Evolutionary conservation across 2,797 vertebrate species (phyloP), one percentile per base, ranked within the genome.

Genomic region (Rallus crepitans): DNA sequence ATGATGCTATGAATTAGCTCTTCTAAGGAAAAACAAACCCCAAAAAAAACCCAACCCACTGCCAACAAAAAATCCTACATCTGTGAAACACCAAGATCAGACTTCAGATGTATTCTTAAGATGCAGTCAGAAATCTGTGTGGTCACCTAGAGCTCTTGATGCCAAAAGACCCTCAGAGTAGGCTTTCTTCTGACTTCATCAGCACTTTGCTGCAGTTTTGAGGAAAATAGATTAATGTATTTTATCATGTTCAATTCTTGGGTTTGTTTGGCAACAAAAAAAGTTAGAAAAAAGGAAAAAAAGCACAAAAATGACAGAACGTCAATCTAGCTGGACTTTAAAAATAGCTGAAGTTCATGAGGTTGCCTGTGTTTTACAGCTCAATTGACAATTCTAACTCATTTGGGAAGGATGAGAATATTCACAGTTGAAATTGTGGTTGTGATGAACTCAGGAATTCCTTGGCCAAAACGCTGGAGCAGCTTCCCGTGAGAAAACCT

Each of bases 261-360:
- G 11, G 48, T 78, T 71, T 68, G 13, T 13, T 39, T 42, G 15
- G 24, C 19, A 87, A 68, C 4, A 59, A 4, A 16, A 71, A 87
- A 56, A 25, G 2, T 27, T 5, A 20, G 27, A 45, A n/a, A 15
- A 30, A 3, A 2, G 3, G 6, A 30, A n/a, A 70, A 70, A 55
- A 50, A 24, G 0, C 24, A 68, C 9, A 48, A 60, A 64, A 57
- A 47, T 40, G 1, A 42, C 31, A 88, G 27, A 78, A 88, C 9
- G 4, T 71, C 60, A 45, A 0, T 31, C 15, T 73, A 57, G 2
- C 24, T 66, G 56, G 25, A 59, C 42, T 45, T 73, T 19, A 40
- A 48, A 86, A 92, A 47, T 24, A 80, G 33, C 37, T 61, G 45
- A 75, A 71, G 30, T 61, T 94, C 40, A 33, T 76, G 77, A 70